Evolutionary conservation across 2,888 invertebrate genomes (phyloP).

Genomic region (Diplazon laetatorius): DNA sequence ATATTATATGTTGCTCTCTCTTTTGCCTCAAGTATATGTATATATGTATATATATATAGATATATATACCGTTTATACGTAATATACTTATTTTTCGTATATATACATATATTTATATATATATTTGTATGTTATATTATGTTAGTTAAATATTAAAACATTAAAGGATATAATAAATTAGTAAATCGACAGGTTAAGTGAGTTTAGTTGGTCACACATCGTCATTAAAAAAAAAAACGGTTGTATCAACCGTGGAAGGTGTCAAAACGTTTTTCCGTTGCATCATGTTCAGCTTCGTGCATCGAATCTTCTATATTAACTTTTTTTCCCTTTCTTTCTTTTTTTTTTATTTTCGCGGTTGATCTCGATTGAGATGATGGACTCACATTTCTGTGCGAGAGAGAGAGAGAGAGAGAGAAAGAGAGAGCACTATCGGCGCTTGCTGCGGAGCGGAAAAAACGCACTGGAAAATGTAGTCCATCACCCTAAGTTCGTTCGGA

Average conservation of each 20-base stretch:
- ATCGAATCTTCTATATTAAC: not conserved
- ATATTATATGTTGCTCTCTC: slow-evolving; percentile 69
- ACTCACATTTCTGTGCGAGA: no score
- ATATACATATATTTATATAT: slow-evolving; percentile 66
- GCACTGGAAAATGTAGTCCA: no score
- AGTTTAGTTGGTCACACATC: slow-evolving; percentile 70
- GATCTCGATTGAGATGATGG: no score
- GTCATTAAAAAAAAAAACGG: slow-evolving; percentile 48
- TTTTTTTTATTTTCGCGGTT: no score
- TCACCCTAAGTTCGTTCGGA: slow-evolving; percentile 10
- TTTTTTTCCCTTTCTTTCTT: not conserved
- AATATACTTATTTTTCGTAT: slow-evolving; percentile 63
- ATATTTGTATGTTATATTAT: no score
- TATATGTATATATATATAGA: slow-evolving; percentile 41
- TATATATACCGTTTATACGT: slow-evolving; percentile 66
- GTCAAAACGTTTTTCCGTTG: slow-evolving; percentile 61
- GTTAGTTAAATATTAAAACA: slow-evolving; percentile 69
- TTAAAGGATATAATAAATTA: slow-evolving; percentile 71
- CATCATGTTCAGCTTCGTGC: slow-evolving; percentile 63
- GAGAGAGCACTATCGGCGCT: no score
- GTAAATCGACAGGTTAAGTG: slow-evolving; percentile 66
- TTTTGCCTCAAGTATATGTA: slow-evolving; percentile 36
- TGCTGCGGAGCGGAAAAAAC: no score
- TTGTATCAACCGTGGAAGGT: slow-evolving; percentile 66
- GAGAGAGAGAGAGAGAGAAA: no score